These are phyloP conservation scores for Ardeotis arabs DNA, from an alignment of 2,113 vertebrate species.

Conservation along the genomic window DNA sequence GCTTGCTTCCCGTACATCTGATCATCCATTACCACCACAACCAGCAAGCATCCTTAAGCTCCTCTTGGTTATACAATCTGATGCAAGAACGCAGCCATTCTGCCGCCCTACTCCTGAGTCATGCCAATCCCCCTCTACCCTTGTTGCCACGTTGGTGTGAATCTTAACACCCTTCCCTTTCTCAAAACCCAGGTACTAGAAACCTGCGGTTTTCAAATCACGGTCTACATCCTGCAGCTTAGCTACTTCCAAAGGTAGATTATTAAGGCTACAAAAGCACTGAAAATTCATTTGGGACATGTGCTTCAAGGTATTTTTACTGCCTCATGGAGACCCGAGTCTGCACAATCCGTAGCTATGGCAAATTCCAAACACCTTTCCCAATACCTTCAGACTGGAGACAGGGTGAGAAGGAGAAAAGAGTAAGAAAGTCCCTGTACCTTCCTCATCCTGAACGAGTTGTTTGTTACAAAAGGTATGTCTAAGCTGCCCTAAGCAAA, in stretches of 20 bases:
- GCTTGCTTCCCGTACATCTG: background rate
- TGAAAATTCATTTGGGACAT: background rate
- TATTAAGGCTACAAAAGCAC: background rate
- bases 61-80: background rate
- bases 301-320: background rate
- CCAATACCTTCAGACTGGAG: background rate
- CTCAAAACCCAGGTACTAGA: background rate
- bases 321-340: background rate
- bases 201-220: background rate
- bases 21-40: background rate
- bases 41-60: background rate
- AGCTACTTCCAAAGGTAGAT: background rate
- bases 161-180: background rate
- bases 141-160: background rate
- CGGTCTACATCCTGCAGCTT: background rate
- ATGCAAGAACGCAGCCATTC: background rate
- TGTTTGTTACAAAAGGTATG: constrained; percentile 62
- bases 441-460: constrained; percentile 48
- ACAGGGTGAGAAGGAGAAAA: background rate
- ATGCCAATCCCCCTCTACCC: background rate
- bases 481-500: constrained; percentile 68
- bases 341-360: background rate
- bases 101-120: background rate
- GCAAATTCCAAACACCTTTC: background rate
- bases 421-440: background rate